Conservation (phyloP, 1,140 invertebrate species). For the Bombus breviceps region DNA sequence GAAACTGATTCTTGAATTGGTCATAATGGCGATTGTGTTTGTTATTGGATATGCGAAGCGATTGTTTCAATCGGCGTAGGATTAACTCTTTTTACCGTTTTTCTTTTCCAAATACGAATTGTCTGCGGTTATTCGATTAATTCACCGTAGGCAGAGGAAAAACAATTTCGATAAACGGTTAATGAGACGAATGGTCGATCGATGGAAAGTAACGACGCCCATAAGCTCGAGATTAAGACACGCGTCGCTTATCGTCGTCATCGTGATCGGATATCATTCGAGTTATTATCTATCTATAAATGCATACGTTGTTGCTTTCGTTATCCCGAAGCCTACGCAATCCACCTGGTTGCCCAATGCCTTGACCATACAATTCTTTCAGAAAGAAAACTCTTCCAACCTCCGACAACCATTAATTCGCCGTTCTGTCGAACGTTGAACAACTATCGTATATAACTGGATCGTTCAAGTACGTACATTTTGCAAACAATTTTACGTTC, state of each 20-base stretch:
- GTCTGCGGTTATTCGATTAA: not conserved
- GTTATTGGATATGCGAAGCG: not conserved
- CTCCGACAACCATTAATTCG: slow-evolving; percentile 18
- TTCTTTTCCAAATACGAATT: not conserved
- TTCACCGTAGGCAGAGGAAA: not conserved
- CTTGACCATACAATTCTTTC: not conserved
- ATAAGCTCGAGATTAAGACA: not conserved
- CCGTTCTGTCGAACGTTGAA: not conserved
- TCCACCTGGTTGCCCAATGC: slow-evolving; percentile 8
- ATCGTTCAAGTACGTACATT: not conserved
- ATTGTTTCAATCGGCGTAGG: not conserved
- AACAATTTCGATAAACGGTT: not conserved
- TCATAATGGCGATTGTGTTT: not conserved
- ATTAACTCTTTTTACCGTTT: too few relatives aligned
- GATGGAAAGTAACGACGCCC: not conserved
- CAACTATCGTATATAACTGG: not conserved
- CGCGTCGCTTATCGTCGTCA: not conserved
- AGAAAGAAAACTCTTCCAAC: not conserved
- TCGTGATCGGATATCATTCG: not conserved
- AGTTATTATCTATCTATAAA: not conserved
- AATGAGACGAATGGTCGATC: not conserved
- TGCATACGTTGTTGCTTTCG: not conserved
- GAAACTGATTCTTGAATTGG: not conserved
- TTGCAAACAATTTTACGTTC: not conserved
- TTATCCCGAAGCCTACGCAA: not conserved